These are phyloP conservation scores for Cephus cinctus DNA, from an alignment of 1,140 invertebrate species.

Conservation along the genomic window DNA sequence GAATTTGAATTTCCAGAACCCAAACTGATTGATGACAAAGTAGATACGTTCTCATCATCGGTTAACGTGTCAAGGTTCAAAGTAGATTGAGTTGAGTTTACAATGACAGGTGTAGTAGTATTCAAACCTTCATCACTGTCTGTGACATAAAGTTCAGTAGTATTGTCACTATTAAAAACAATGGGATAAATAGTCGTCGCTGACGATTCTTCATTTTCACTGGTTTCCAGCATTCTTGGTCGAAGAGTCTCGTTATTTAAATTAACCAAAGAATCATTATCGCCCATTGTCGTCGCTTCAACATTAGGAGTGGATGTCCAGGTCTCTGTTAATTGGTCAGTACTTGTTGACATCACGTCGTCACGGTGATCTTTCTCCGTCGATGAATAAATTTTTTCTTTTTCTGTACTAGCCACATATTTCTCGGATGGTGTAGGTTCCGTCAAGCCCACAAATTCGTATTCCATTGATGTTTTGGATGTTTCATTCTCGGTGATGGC, in stretches of 20 bases:
- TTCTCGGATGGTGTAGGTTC: slow-evolving; percentile 18
- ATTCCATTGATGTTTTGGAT: slow-evolving; percentile 30
- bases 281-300: too few relatives aligned
- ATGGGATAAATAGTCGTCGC: not conserved
- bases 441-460: slow-evolving; percentile 41
- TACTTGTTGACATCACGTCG: not conserved
- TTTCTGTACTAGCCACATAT: not conserved
- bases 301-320: not conserved
- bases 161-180: too few relatives aligned
- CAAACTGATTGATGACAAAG: too few relatives aligned
- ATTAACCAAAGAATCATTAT: too few relatives aligned
- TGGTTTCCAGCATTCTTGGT: not conserved
- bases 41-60: too few relatives aligned
- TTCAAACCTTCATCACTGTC: too few relatives aligned
- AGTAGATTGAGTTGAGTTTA: too few relatives aligned
- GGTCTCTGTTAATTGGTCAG: not conserved
- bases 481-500: not conserved
- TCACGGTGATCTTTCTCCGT: not conserved
- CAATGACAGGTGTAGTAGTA: too few relatives aligned
- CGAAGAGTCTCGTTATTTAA: not conserved
- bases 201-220: not conserved
- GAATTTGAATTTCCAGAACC: too few relatives aligned
- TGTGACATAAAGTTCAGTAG: too few relatives aligned
- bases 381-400: not conserved
- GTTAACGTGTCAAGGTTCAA: too few relatives aligned